Conservation (phyloP, 2,888 invertebrate species). For the Drosophila percnosoma region DNA sequence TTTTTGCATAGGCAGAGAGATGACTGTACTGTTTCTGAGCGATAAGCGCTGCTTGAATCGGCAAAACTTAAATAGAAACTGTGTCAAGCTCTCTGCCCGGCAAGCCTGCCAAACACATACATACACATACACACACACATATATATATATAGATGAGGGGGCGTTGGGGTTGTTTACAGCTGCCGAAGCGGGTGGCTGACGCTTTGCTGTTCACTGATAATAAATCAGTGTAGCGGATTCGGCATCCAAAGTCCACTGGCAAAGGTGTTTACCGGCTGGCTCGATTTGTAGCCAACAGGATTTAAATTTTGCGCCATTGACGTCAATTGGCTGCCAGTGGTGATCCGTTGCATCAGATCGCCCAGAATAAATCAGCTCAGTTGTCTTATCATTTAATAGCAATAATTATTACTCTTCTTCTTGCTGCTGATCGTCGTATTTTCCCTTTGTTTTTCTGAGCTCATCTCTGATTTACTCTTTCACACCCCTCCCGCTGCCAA, state of each 20-base stretch:
- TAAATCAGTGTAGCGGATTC: slow-evolving; percentile 22
- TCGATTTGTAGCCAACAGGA: slow-evolving; percentile 57
- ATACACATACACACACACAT: neutral
- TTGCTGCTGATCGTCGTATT: slow-evolving; percentile 12
- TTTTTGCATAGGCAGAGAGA: slow-evolving; percentile 1
- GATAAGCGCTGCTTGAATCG: slow-evolving; percentile 42
- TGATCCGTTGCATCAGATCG: slow-evolving; percentile 23
- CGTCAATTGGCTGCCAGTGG: slow-evolving; percentile 58
- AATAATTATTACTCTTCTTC: slow-evolving; percentile 10
- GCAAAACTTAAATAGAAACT: slow-evolving; percentile 29
- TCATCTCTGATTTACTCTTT: slow-evolving; percentile 5
- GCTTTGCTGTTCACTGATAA: slow-evolving; percentile 3
- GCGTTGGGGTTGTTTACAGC: slow-evolving; percentile 1
- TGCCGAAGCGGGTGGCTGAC: neutral
- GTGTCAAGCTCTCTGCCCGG: slow-evolving; percentile 51
- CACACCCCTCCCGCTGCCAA: neutral
- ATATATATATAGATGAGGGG: neutral
- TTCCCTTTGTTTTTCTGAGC: neutral
- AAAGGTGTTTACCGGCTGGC: slow-evolving; percentile 71
- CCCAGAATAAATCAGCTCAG: slow-evolving; percentile 36
- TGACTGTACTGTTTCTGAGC: slow-evolving; percentile 20
- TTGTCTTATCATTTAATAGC: slow-evolving; percentile 45
- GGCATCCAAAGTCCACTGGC: slow-evolving; percentile 58
- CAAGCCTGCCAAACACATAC: neutral
- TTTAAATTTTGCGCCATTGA: slow-evolving; percentile 60